Base-by-base conservation (phyloP, 2,888 invertebrate species). In the Oscheius sp. region DNA sequence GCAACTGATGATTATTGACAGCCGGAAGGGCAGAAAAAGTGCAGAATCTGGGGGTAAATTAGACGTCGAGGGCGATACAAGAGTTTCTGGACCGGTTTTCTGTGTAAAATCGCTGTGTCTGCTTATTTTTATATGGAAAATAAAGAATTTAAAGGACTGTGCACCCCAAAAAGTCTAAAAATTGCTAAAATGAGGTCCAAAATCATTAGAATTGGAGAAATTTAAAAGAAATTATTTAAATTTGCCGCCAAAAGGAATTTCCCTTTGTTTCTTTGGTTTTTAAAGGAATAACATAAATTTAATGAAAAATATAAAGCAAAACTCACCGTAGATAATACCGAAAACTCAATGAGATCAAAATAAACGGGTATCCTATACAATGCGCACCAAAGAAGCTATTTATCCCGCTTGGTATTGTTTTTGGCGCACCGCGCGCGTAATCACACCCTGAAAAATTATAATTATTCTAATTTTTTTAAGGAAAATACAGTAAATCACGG, bases 311-410 rank as follows among this genome's bases (percentile, higher is more conserved):
- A n/a, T n/a, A 35, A 46, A 23, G 41, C 12, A 49, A 1, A 25
- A 73, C 78, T 74, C 61, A 84, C 82, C 76, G 78, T n/a, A 81
- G 76, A 59, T 79, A 81, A 59, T 81, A 81, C 35, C 76, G 76
- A 21, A 82, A 53, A 25, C 75, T 77, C 72, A 81, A 75, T 49
- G 80, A 77, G 89, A 97, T 92, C 85, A 96, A 95, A 69, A 96
- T 95, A 83, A 94, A 94, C 74, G 96, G 96, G 92, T 95, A 97
- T 80, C 94, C 94, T 90, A 94, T 93, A 90, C 93, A 93, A 90
- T 82, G 92, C 90, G 75, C 83, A 66, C 89, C 84, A 64, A 87
- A 86, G 49, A 84, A 78, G 27, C 72, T 76, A 61, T 84, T 84
- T 21, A 84, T 46, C 52, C 71, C 75, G 25, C 73, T 68, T 5